Base-by-base conservation (phyloP, 2,888 invertebrate genomes). In the Clitarchus hookeri region DNA sequence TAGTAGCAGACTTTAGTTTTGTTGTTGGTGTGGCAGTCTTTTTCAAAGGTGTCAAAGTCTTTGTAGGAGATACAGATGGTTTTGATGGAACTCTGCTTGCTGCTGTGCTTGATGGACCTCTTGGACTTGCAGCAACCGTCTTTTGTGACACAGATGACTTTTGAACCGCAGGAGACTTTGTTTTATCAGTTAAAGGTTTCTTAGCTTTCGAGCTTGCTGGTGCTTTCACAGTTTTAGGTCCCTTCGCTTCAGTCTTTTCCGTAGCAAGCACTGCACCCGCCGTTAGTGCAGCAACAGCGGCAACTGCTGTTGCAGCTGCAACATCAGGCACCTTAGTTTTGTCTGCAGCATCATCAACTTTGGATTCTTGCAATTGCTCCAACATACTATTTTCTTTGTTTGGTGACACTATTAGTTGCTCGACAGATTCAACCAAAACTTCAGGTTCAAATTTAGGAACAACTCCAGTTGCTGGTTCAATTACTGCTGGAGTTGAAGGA, bases 181-280 rank as follows among this genome's bases (percentile, higher is more conserved):
- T 6, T 65, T 65, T 65, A 65, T 65, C 65, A 16, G n/a, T 65
- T 65, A 65, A 65, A 23, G 65, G 19, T 8, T 65, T 65, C 65
- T 65, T 65, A n/a, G 65, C 8, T 23, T 65, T 65, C n/a, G 6
- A 16, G 65, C 23, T 23, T n/a, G 23, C 65, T 65, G 65, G 65
- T 65, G 65, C 84, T n/a, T 84, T 87, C 6, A 86, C 65, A 12
- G 90, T 77, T 4, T 91, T 88, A 27, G 88, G 86, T 86, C 90
- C 90, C 84, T 89, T 89, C 44, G 89, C 89, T 1, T 89, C 88
- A 87, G 89, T 89, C 3, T 77, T 53, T 84, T 86, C 85, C 36
- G 48, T 80, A 48, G 83, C 83, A 12, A 87, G 13, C 65, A 85
- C 84, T 36, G 87, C 85, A 83, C 44, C 87, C 86, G 87, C 84